Conservation (phyloP, 2,797 vertebrate species). For the Sebastes cheni region DNA sequence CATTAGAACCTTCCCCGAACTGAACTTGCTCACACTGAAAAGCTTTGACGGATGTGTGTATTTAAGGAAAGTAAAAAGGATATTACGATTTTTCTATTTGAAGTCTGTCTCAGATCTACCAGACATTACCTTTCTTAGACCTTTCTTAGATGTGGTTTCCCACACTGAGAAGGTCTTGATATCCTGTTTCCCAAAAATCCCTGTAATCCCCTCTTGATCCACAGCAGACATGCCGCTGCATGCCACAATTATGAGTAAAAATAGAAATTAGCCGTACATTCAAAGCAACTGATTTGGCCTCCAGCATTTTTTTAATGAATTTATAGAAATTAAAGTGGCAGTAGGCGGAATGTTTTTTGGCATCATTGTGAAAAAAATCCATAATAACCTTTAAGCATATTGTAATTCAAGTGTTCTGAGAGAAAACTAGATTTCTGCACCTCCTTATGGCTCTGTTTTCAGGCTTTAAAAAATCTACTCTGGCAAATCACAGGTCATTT, state of each 20-base stretch:
- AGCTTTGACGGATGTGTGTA: background rate
- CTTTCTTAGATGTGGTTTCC: background rate
- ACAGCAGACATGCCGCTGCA: background rate
- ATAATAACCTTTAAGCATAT: no score
- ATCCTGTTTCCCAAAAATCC: background rate
- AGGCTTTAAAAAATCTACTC: no score
- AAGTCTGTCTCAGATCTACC: background rate
- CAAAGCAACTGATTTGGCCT: background rate
- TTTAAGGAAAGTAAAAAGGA: background rate
- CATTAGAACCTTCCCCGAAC: background rate
- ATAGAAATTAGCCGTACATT: background rate
- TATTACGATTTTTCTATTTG: background rate
- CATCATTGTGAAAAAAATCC: no score
- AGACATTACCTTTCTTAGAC: constrained; percentile 5
- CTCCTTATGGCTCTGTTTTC: no score
- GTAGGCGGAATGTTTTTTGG: no score
- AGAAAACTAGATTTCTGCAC: no score
- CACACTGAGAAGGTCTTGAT: background rate
- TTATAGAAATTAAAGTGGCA: background rate
- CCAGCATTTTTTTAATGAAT: background rate
- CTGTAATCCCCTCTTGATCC: background rate
- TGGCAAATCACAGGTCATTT: no score
- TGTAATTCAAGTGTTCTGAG: no score
- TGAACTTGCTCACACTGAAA: background rate
- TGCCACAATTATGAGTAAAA: background rate